These are phyloP conservation scores for Pardalotus punctatus DNA, from an alignment of 2,113 vertebrate species.

Conservation along the genomic window DNA sequence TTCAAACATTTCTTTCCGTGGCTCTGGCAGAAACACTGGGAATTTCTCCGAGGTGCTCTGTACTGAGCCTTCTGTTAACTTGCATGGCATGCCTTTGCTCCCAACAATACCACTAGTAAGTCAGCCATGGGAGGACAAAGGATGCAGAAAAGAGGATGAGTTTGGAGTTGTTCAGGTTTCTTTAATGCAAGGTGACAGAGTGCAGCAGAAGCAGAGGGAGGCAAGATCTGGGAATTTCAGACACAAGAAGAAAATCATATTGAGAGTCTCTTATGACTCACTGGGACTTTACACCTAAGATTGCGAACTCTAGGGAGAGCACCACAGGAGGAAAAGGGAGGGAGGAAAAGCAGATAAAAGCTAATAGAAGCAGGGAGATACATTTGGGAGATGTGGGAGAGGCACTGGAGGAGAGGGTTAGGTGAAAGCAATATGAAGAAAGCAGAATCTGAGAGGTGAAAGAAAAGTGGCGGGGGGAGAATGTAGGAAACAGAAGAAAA, in stretches of 20 bases:
- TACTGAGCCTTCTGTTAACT: background rate
- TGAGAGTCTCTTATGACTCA: background rate
- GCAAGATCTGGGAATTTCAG: background rate
- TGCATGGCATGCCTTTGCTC: background rate
- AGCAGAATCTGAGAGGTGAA: background rate
- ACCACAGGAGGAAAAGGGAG: background rate
- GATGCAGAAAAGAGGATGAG: background rate
- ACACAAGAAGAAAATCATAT: background rate
- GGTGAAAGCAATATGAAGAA: background rate
- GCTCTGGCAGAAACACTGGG: background rate
- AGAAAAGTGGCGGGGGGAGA: background rate
- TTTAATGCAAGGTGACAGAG: background rate
- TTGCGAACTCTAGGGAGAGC: background rate
- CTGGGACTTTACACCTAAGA: background rate
- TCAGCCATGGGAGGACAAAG: background rate
- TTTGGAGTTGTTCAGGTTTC: background rate
- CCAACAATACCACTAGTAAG: background rate
- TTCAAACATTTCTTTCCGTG: background rate
- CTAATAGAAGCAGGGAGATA: background rate
- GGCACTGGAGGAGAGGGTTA: fast-evolving
- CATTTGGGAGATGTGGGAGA: background rate
- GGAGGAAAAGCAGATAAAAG: background rate
- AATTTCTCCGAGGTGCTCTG: background rate
- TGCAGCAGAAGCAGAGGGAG: background rate
- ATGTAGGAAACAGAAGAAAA: background rate